Percentiles rank a stretch among this genome's conserved stretches.
These are phyloP conservation scores for Neolamprologus modestus DNA, from an alignment of 2,113 vertebrate genomes.

Conservation along the genomic window DNA sequence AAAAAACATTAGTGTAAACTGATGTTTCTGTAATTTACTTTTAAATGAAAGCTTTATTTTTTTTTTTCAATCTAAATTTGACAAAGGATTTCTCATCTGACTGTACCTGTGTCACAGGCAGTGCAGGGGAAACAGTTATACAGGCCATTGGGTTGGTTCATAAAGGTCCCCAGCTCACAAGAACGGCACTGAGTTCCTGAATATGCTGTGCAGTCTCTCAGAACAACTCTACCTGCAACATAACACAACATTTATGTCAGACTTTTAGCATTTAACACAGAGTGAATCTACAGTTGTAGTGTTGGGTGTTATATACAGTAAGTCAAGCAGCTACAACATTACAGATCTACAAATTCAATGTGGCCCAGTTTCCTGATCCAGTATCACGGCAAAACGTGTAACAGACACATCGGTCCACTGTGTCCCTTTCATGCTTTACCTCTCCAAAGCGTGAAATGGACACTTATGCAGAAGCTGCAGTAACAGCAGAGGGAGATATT, in stretches of 20 bases:
- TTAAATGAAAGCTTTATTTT: not conserved
- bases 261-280: rapidly evolving
- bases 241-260: rapidly evolving
- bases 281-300: not conserved
- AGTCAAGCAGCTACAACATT: not conserved
- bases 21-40: not conserved
- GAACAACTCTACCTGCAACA: not conserved
- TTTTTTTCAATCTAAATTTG: not conserved
- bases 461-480: not conserved
- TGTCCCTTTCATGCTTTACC: not conserved
- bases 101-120: not conserved
- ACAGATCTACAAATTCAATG: not conserved
- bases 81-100: not conserved
- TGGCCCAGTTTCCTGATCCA: not conserved
- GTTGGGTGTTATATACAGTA: not conserved
- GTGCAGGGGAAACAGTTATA: not conserved
- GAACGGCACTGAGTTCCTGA: not conserved
- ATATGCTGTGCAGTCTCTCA: not conserved
- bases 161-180: not conserved
- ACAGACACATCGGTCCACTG: not conserved
- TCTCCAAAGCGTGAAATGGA: not conserved
- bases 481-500: not conserved
- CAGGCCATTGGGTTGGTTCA: not conserved
- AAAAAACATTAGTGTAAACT: rapidly evolving
- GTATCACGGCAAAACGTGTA: not conserved